Evolutionary conservation across 1,140 invertebrate species (phyloP).

Genomic region (Panagrolaimus sp.): DNA sequence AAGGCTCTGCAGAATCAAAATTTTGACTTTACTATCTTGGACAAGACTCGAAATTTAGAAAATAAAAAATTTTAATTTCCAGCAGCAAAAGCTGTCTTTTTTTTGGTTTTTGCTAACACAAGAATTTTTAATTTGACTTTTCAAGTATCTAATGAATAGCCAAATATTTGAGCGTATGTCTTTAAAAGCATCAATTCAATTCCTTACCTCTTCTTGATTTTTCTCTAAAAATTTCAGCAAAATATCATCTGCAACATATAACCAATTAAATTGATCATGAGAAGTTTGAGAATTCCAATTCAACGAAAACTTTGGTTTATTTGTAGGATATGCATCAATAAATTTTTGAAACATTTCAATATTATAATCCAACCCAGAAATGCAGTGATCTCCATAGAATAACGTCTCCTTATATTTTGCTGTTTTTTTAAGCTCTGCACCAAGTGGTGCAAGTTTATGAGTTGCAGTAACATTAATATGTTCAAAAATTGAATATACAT

Average conservation of each 20-base stretch:
- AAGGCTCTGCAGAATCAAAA: too few species aligned
- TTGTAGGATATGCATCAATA: not conserved
- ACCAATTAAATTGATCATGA: not conserved
- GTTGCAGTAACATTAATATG: slow-evolving; percentile 19
- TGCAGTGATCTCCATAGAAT: too few species aligned
- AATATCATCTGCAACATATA: slow-evolving; percentile 12
- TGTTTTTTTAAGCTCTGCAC: slow-evolving; percentile 2
- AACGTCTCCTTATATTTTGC: not conserved
- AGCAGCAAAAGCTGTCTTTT: too few species aligned
- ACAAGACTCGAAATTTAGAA: too few species aligned
- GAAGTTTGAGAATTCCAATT: slow-evolving; percentile 13
- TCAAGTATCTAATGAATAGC: too few species aligned
- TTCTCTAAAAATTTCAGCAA: slow-evolving; percentile 15
- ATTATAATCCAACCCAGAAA: too few species aligned
- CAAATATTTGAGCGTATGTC: too few species aligned
- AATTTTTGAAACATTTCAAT: slow-evolving; percentile 20
- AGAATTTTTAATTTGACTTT: too few species aligned
- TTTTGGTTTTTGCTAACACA: too few species aligned
- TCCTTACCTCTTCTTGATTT: slow-evolving; percentile 14
- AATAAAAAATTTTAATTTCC: too few species aligned
- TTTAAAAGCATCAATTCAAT: too few species aligned
- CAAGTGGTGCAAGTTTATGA: slow-evolving; percentile 21
- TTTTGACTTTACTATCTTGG: too few species aligned
- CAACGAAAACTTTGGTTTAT: slow-evolving; percentile 17
- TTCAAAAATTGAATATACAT: slow-evolving; percentile 30